These are phyloP conservation scores for Apodemia duryi DNA, from an alignment of 2,888 invertebrate species.

Conservation along the genomic window DNA sequence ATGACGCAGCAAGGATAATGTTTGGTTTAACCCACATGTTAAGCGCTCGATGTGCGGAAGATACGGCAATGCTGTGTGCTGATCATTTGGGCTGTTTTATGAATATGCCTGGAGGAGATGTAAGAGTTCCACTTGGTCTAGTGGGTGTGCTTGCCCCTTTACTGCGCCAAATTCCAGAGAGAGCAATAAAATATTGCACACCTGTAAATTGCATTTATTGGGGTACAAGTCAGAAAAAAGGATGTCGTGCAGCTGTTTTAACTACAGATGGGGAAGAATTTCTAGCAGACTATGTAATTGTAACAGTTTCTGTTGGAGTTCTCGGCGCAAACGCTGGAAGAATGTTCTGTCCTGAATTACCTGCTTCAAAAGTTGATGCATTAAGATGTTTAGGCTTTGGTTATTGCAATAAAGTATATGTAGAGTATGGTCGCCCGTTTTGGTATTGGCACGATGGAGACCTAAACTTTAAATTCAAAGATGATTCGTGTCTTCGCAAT, in stretches of 20 bases:
- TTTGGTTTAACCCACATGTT: slow-evolving; percentile 82
- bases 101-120: slow-evolving; percentile 79
- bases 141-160: slow-evolving; percentile 83
- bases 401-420: slow-evolving; percentile 86
- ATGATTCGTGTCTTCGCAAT: slow-evolving; percentile 72
- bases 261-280: slow-evolving; percentile 81
- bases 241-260: slow-evolving; percentile 72
- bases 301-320: slow-evolving; percentile 88
- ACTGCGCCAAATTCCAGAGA: slow-evolving; percentile 81
- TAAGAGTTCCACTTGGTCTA: slow-evolving; percentile 82
- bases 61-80: slow-evolving; percentile 65
- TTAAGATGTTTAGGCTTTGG: slow-evolving; percentile 85
- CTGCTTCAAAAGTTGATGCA: slow-evolving; percentile 83
- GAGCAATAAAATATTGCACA: slow-evolving; percentile 82
- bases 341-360: slow-evolving; percentile 85
- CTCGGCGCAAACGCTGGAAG: slow-evolving; percentile 81
- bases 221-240: slow-evolving; percentile 77
- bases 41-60: slow-evolving; percentile 82
- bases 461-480: slow-evolving; percentile 81
- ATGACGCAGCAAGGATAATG: slow-evolving; percentile 83
- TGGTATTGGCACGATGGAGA: slow-evolving; percentile 84
- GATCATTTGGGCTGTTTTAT: slow-evolving; percentile 64
- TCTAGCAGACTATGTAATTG: slow-evolving; percentile 87
- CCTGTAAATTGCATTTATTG: slow-evolving; percentile 85
- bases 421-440: slow-evolving; percentile 86